These are phyloP conservation scores for Ibycter americanus DNA, from an alignment of 2,797 vertebrate species.

Conservation along the genomic window DNA sequence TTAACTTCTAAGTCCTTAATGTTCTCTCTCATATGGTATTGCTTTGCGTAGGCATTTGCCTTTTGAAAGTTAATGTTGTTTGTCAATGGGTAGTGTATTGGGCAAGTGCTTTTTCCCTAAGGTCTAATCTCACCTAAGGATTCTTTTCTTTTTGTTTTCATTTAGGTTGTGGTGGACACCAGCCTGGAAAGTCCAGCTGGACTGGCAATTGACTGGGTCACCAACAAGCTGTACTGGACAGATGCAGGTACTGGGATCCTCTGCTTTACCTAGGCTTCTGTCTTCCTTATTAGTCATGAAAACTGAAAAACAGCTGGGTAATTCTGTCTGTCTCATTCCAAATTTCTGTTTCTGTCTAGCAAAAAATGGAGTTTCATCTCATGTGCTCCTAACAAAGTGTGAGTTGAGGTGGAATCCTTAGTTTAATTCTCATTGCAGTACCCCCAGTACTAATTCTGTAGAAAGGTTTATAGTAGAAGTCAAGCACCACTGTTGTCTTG, in stretches of 20 bases:
- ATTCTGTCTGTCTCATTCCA: not conserved
- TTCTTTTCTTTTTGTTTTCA: conserved; percentile 42
- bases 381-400: not conserved
- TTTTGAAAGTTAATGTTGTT: not conserved
- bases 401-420: not conserved
- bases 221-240: conserved; percentile 96
- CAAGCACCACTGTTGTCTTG: not conserved
- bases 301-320: not conserved
- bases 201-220: conserved; percentile 96
- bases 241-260: conserved; percentile 87
- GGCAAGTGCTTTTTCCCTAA: not conserved
- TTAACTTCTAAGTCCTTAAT: not conserved
- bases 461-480: not conserved
- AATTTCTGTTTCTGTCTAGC: not conserved
- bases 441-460: not conserved
- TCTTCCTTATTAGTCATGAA: not conserved
- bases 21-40: not conserved
- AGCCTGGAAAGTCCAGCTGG: conserved; percentile 98
- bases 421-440: not conserved
- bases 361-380: not conserved
- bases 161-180: conserved; percentile 93
- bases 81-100: not conserved
- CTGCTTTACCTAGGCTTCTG: not conserved
- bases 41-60: not conserved
- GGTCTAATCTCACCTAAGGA: not conserved